These are phyloP conservation scores for Apotomis turbidana DNA, from an alignment of 2,888 invertebrate species.

Conservation along the genomic window DNA sequence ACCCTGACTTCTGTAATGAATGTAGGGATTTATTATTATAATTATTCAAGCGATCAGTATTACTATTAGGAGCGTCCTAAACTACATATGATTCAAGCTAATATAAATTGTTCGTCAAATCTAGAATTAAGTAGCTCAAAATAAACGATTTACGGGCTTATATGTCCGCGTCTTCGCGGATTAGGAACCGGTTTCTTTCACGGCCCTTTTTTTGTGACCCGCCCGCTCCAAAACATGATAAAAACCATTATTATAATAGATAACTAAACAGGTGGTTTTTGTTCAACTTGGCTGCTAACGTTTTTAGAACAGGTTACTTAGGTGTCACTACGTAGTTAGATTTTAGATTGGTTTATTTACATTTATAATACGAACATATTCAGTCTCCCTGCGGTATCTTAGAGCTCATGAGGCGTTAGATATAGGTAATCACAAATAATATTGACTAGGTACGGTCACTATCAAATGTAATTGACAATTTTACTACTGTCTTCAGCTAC, in stretches of 20 bases:
- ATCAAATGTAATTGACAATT: no score
- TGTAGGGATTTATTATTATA: no score
- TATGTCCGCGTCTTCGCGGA: background rate
- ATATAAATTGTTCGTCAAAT: background rate
- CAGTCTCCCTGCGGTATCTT: no score
- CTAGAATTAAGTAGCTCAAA: background rate
- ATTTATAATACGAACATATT: background rate
- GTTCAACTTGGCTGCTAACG: background rate
- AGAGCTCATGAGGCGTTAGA: no score
- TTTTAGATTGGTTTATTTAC: background rate
- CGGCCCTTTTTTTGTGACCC: constrained; percentile 31
- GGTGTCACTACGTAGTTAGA: background rate
- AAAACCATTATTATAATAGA: background rate
- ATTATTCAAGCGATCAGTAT: no score
- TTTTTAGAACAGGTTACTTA: background rate
- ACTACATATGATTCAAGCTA: no score
- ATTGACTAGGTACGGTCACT: no score
- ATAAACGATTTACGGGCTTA: background rate
- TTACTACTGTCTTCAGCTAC: no score
- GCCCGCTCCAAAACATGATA: background rate
- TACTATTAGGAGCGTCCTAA: no score
- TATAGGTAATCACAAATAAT: no score
- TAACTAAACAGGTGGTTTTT: background rate
- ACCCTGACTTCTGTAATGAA: no score
- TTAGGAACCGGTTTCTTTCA: constrained; percentile 27